These are phyloP conservation scores for Drosophila peninsularis DNA, from an alignment of 2,888 invertebrate genomes.

Conservation along the genomic window DNA sequence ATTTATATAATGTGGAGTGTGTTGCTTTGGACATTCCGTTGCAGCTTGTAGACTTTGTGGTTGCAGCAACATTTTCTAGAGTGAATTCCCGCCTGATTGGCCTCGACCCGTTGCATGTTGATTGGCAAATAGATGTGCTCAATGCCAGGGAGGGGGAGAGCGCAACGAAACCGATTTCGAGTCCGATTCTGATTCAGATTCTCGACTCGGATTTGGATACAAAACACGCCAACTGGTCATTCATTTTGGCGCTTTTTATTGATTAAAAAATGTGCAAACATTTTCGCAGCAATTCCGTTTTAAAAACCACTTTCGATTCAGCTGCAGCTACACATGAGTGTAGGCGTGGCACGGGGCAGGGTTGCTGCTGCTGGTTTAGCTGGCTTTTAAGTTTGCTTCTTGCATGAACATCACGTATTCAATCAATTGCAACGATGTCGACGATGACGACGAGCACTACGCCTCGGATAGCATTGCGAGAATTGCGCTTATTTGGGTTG, in stretches of 20 bases:
- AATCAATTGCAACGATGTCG: conserved; percentile 78
- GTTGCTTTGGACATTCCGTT: conserved; percentile 3
- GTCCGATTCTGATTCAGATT: conserved; percentile 11
- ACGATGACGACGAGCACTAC: conserved; percentile 32
- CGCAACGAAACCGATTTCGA: conserved; percentile 4
- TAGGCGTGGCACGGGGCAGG: conserved; percentile 1
- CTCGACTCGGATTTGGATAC: conserved; percentile 13
- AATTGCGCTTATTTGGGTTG: conserved; percentile 74
- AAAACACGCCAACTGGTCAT: conserved; percentile 65
- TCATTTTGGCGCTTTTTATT: conserved; percentile 64
- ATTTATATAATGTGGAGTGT: not conserved
- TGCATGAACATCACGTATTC: conserved; percentile 80
- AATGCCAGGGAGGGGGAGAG: conserved; percentile 21
- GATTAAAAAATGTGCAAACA: conserved; percentile 81
- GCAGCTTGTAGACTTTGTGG: conserved; percentile 18
- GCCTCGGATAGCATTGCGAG: conserved; percentile 32
- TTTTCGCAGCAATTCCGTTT: conserved; percentile 77
- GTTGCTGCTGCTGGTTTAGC: conserved; percentile 18
- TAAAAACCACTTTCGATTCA: conserved; percentile 78
- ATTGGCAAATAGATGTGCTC: conserved; percentile 56
- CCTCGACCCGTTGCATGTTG: conserved; percentile 54
- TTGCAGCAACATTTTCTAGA: conserved; percentile 19
- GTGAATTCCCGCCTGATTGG: conserved; percentile 48
- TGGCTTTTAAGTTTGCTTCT: conserved; percentile 77
- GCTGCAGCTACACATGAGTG: conserved; percentile 39